A percentile compares a stretch with the other conserved stretches of the same genome.
These are phyloP conservation scores for Threskiornis aethiopicus DNA, from an alignment of 2,797 vertebrate genomes.

Conservation along the genomic window DNA sequence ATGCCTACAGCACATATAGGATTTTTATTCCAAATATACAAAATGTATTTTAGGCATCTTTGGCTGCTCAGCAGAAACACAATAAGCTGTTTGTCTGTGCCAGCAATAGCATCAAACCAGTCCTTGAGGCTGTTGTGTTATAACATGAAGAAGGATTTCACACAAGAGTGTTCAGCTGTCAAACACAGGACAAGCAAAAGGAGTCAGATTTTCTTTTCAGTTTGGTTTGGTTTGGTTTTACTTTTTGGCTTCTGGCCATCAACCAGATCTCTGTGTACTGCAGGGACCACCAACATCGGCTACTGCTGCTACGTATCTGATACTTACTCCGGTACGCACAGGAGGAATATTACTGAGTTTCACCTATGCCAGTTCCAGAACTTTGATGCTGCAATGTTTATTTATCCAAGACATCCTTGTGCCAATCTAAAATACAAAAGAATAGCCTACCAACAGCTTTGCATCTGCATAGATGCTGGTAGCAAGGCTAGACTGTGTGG, in stretches of 20 bases:
- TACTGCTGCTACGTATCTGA: background rate
- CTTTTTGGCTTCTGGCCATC: background rate
- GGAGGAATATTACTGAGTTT: background rate
- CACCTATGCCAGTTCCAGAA: background rate
- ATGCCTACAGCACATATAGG: background rate
- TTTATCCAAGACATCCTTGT: background rate
- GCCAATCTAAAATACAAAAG: background rate
- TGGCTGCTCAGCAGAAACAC: background rate
- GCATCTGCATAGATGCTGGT: background rate
- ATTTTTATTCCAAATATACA: background rate
- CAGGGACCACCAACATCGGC: background rate
- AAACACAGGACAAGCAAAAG: background rate
- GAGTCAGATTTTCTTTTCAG: background rate
- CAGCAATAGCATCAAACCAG: background rate
- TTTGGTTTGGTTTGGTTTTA: background rate
- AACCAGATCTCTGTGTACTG: background rate
- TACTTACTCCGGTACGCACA: background rate
- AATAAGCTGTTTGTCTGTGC: background rate
- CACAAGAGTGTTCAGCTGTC: background rate
- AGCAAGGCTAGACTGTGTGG: background rate
- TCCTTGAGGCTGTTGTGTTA: background rate
- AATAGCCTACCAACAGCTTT: background rate
- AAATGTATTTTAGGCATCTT: background rate
- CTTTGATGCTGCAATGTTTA: background rate
- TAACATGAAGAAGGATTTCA: background rate